Evolutionary conservation across 1,140 invertebrate species (phyloP).

Genomic region (Reticulitermes speratus): DNA sequence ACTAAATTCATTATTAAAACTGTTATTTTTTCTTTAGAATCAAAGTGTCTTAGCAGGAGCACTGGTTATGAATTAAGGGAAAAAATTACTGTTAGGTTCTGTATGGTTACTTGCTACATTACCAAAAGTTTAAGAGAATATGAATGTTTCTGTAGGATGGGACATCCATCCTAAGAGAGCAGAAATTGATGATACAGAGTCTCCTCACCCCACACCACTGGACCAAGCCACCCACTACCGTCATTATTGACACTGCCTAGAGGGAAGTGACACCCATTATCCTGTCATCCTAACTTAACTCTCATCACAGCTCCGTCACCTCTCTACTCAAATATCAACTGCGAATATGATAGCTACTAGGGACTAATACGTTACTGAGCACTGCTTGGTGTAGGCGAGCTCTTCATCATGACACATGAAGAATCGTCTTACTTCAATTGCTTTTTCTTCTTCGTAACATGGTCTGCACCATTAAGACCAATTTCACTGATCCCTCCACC

Average conservation of each 20-base stretch:
- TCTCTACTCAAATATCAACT: background rate
- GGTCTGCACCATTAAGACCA: no score
- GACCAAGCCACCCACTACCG: background rate
- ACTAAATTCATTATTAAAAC: no score
- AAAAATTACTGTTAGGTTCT: background rate
- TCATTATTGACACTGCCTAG: conserved; percentile 1
- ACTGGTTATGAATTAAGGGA: no score
- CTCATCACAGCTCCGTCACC: conserved; percentile 25
- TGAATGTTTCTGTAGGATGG: background rate
- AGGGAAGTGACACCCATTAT: conserved; percentile 27
- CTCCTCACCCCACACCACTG: background rate
- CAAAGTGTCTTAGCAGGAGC: no score
- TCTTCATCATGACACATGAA: background rate
- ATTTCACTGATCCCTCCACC: no score
- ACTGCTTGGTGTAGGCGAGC: background rate
- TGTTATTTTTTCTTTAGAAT: no score
- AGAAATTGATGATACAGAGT: conserved; percentile 25
- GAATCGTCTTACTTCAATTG: background rate
- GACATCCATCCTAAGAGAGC: conserved; percentile 23
- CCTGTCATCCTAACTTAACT: conserved; percentile 23
- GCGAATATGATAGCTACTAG: conserved; percentile 1
- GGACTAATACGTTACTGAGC: background rate
- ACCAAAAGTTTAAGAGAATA: background rate
- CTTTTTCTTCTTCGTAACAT: no score
- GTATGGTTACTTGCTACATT: background rate